Evolutionary conservation across 2,888 invertebrate genomes (phyloP).

Genomic region (Baccha elongata): DNA sequence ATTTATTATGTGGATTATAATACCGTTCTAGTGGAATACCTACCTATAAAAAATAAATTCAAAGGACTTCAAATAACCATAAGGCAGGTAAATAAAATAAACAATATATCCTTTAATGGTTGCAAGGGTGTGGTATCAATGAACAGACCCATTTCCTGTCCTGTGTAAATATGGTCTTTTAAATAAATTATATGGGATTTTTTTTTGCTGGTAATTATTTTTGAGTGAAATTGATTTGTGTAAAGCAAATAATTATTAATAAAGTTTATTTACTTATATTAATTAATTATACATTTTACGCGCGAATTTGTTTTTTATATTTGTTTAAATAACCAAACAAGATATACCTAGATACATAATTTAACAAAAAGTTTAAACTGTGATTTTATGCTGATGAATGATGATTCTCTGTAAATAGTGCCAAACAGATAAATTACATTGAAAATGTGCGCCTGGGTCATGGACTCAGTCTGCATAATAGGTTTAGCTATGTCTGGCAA

Average conservation of each 20-base stretch:
- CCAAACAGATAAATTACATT: constrained; percentile 12
- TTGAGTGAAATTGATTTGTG: constrained; percentile 13
- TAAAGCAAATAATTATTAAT: neutral
- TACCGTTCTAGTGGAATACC: constrained; percentile 30
- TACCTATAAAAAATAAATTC: neutral
- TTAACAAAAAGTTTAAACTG: constrained; percentile 10
- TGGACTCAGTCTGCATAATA: constrained; percentile 11
- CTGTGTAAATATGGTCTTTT: constrained; percentile 41
- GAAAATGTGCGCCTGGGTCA: constrained; percentile 17
- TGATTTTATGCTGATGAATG: constrained; percentile 43
- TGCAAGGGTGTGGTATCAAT: constrained; percentile 65
- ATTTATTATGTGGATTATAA: constrained; percentile 24
- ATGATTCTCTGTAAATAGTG: constrained; percentile 17
- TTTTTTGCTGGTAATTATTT: constrained; percentile 6
- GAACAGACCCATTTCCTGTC: constrained; percentile 30
- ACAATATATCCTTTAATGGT: constrained; percentile 22
- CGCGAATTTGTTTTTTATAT: neutral
- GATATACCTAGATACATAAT: no score
- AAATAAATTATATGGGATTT: constrained; percentile 15
- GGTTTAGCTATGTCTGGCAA: constrained; percentile 42
- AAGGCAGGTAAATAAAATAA: constrained; percentile 61
- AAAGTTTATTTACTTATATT: no score
- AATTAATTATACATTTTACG: neutral
- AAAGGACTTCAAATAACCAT: constrained; percentile 13
- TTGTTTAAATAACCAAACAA: no score